A percentile compares a stretch with the other conserved stretches of the same genome.
Evolutionary conservation across 1,140 invertebrate genomes (phyloP).

Genomic region (Microplitis demolitor): DNA sequence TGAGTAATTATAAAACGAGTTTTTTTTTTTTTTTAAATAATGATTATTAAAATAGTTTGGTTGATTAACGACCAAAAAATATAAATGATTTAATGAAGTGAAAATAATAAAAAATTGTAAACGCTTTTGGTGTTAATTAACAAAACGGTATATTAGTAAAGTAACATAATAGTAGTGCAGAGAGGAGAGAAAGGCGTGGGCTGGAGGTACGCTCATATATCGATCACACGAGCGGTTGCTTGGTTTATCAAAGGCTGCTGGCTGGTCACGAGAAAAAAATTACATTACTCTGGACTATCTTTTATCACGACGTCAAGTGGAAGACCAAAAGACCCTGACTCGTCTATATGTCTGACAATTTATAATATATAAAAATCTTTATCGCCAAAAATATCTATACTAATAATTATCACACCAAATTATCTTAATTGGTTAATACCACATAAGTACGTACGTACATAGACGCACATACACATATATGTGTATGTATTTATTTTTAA

Average conservation of each 20-base stretch:
- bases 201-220: neutral
- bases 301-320: neutral
- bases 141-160: neutral
- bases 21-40: no score
- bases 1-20: no score
- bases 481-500: neutral
- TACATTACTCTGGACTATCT: neutral
- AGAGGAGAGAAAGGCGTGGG: conserved; percentile 2
- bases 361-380: no score
- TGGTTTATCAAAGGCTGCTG: conserved; percentile 16
- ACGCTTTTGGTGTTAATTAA: neutral
- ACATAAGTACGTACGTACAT: no score
- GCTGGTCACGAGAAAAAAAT: neutral
- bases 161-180: neutral
- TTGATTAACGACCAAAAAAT: no score
- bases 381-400: no score
- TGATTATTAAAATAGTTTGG: no score
- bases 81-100: no score
- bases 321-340: neutral
- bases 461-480: no score
- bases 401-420: no score
- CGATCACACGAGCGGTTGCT: conserved; percentile 3
- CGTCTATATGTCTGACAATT: no score
- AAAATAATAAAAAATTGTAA: neutral
- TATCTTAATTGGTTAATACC: no score